Base-by-base conservation (phyloP, 2,888 invertebrate genomes). In the Platycnemis pennipes region DNA sequence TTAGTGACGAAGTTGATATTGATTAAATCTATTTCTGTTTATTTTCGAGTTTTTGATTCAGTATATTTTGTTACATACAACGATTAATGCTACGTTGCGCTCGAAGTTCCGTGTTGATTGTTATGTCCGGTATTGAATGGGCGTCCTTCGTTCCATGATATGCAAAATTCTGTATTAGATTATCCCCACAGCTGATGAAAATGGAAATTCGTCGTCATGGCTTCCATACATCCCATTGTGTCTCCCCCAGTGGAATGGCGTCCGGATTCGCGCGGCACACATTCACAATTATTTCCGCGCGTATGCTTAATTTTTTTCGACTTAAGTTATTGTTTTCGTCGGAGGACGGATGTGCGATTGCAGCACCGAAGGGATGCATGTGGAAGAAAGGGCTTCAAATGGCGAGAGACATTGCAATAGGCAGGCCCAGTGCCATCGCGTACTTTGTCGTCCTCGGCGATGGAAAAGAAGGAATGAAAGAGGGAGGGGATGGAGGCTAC, bases 401-500 rank as follows among this genome's bases (percentile, higher is more conserved):
- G 49, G 37, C 37, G 77, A 77, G 31, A n/a, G 77, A 37, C 31
- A 77, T 19, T 49, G 49, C 49, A 19, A 19, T n/a, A 49, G 19
- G 49, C 49, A 49, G 49, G 49, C 49, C 31, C 77, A 37, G 77
- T 77, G 37, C 77, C 77, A 56, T 56, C 63, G 42, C 42, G 44
- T 91, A 45, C 91, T 56, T 89, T 37, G 49, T 91, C 63, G 26
- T 77, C 42, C 42, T 56, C 42, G 42, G 91, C 19, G 91, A 91
- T 44, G 42, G n/a, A 42, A 89, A 37, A 42, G 63, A 91, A 63
- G 13, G 37, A 37, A 77, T 37, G 13, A 77, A 63, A 44, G 44
- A 91, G n/a, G n/a, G n/a, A n/a, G n/a, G n/a, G n/a, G 77, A 88
- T 31, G 49, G 44, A 45, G 63, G 26, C 44, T 91, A 37, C 91